phyloP scores from a whole-genome alignment of 2,888 invertebrate genomes.

The Drosophila demipolita region DNA sequence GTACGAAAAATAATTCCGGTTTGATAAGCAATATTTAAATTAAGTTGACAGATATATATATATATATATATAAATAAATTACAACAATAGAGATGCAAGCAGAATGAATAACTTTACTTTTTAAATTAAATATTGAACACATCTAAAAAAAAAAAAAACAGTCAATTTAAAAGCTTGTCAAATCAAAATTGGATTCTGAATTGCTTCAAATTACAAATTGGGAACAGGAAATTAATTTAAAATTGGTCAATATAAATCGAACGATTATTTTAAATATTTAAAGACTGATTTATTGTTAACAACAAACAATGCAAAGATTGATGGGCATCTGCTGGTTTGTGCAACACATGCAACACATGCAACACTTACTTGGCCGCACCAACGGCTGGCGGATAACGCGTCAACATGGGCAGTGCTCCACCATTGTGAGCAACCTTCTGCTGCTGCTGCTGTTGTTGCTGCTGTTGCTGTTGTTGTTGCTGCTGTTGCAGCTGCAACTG shows the following conservation, averaged over 20 bases:
- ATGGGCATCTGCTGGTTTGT: neutral
- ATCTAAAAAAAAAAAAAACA: too few species aligned
- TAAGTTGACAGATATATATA: neutral
- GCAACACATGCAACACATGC: conserved; percentile 15
- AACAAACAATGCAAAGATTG: neutral
- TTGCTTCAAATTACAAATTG: too few species aligned
- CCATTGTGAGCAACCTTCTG: conserved; percentile 68
- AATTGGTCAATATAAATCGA: too few species aligned
- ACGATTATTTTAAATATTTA: neutral
- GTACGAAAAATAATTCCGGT: neutral
- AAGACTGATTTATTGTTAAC: neutral
- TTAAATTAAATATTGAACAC: neutral
- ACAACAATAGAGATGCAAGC: neutral
- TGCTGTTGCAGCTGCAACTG: conserved; percentile 73
- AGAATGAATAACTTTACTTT: neutral
- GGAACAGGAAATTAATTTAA: too few species aligned
- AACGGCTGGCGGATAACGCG: conserved; percentile 70
- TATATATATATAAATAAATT: neutral
- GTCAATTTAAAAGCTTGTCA: too few species aligned
- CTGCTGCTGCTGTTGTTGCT: conserved; percentile 52
- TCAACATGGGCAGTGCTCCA: conserved; percentile 67
- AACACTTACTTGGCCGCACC: conserved; percentile 69
- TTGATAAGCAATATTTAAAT: too few species aligned
- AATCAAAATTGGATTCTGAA: too few species aligned
- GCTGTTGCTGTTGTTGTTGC: conserved; percentile 46